Conservation (phyloP, 2,888 invertebrate genomes). For the Anoncus sp. region DNA sequence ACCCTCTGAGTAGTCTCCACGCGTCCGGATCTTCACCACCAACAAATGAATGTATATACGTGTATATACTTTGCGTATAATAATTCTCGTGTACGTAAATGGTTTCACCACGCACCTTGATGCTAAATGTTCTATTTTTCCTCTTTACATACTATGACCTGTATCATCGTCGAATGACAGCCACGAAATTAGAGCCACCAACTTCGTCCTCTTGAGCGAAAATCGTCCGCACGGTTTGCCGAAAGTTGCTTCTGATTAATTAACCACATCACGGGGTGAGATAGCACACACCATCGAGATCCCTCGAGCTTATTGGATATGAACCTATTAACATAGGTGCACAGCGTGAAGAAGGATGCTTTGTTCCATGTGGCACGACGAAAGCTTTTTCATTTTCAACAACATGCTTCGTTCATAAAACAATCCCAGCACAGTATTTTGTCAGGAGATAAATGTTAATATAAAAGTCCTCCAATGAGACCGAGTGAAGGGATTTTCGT, state of each 20-base stretch:
- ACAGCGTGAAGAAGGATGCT: too few species aligned
- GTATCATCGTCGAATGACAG: constrained; percentile 16
- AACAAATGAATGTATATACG: constrained; percentile 41
- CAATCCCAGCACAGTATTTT: too few species aligned
- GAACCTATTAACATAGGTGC: too few species aligned
- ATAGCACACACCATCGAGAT: not conserved
- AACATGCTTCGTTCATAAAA: too few species aligned
- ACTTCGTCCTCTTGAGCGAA: constrained; percentile 20
- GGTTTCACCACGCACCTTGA: not conserved
- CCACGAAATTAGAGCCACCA: constrained; percentile 37
- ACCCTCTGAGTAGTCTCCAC: constrained; percentile 41
- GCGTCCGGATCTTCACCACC: constrained; percentile 41
- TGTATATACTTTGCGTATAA: not conserved
- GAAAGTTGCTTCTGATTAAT: constrained; percentile 46
- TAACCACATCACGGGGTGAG: constrained; percentile 11
- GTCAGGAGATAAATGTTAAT: too few species aligned
- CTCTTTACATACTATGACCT: not conserved
- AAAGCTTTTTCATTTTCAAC: too few species aligned
- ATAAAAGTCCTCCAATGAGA: too few species aligned
- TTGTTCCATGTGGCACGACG: too few species aligned
- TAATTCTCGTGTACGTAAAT: constrained; percentile 1
- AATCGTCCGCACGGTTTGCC: constrained; percentile 47
- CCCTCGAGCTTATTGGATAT: too few species aligned
- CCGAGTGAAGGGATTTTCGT: too few species aligned
- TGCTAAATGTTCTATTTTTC: constrained; percentile 1